Evolutionary conservation across 2,113 vertebrate species (phyloP).

Genomic region (Ammodytes dubius): DNA sequence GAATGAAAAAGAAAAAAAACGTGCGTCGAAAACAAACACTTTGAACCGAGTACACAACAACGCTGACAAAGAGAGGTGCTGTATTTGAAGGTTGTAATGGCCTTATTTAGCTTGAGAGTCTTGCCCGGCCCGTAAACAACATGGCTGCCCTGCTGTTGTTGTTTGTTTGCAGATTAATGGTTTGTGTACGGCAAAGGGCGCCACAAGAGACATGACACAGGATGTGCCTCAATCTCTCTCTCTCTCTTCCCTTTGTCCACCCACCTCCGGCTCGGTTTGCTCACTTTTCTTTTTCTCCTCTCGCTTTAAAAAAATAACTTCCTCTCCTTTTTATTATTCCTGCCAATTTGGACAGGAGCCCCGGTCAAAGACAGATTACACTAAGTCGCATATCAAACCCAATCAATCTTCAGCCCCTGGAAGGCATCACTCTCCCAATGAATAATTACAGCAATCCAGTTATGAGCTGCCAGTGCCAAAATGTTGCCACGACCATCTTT

Average conservation of each 20-base stretch:
- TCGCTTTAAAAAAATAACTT: conserved; percentile 73
- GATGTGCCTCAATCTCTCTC: conserved; percentile 63
- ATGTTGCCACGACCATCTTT: conserved; percentile 79
- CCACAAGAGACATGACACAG: conserved; percentile 60
- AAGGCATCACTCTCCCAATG: conserved; percentile 84
- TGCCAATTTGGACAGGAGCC: conserved; percentile 84
- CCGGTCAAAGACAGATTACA: conserved; percentile 85
- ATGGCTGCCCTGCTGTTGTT: conserved; percentile 43
- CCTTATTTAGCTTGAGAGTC: conserved; percentile 45
- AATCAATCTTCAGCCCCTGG: conserved; percentile 85
- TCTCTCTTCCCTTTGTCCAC: conserved; percentile 68
- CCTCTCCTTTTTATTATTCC: conserved; percentile 72
- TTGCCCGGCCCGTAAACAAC: conserved; percentile 53
- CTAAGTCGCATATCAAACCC: conserved; percentile 82
- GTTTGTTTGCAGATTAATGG: conserved; percentile 68
- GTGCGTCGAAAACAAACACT: conserved; percentile 58
- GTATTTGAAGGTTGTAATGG: conserved; percentile 28
- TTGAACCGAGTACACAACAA: conserved; percentile 53
- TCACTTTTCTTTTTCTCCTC: conserved; percentile 31
- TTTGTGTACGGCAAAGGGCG: conserved; percentile 59
- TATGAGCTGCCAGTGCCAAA: conserved; percentile 79
- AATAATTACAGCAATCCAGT: conserved; percentile 83
- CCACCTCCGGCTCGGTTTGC: conserved; percentile 65
- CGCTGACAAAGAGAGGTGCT: conserved; percentile 39
- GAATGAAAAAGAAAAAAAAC: conserved; percentile 21